phyloP scores from a whole-genome alignment of 2,113 vertebrate genomes.

The Epinephelus lanceolatus region DNA sequence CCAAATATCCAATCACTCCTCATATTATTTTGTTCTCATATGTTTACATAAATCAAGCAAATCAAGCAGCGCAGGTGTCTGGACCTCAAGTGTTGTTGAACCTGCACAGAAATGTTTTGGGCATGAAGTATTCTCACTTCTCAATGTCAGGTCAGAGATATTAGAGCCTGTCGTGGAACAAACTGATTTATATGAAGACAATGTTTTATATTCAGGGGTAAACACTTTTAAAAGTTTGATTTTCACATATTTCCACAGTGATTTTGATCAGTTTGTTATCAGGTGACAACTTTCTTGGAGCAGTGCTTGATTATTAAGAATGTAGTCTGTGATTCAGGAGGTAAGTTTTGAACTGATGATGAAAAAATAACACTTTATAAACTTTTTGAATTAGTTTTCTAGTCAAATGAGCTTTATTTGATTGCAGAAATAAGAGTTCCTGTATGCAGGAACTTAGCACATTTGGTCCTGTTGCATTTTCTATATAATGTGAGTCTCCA shows the following conservation, averaged over 20 bases:
- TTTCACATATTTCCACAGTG: neutral
- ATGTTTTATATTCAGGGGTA: neutral
- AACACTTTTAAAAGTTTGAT: neutral
- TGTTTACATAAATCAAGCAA: slow-evolving; percentile 26
- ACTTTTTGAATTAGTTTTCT: neutral
- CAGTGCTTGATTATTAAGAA: neutral
- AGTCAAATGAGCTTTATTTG: neutral
- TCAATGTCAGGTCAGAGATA: slow-evolving; percentile 15
- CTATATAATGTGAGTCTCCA: neutral
- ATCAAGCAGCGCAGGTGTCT: slow-evolving; percentile 35
- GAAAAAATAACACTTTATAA: neutral
- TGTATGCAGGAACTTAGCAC: neutral
- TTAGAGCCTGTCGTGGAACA: neutral
- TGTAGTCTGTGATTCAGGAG: neutral
- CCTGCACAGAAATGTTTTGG: slow-evolving; percentile 12
- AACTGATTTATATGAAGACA: slow-evolving; percentile 29
- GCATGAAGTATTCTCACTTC: neutral
- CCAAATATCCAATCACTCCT: neutral
- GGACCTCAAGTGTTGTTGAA: slow-evolving; percentile 26
- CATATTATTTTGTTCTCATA: neutral
- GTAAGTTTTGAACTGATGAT: neutral
- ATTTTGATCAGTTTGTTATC: slow-evolving; percentile 1
- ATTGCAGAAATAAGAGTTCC: neutral
- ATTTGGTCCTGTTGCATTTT: neutral
- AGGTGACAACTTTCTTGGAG: neutral